These are phyloP conservation scores for Ficedula albicollis DNA, from an alignment of 2,797 vertebrate species.

Conservation along the genomic window DNA sequence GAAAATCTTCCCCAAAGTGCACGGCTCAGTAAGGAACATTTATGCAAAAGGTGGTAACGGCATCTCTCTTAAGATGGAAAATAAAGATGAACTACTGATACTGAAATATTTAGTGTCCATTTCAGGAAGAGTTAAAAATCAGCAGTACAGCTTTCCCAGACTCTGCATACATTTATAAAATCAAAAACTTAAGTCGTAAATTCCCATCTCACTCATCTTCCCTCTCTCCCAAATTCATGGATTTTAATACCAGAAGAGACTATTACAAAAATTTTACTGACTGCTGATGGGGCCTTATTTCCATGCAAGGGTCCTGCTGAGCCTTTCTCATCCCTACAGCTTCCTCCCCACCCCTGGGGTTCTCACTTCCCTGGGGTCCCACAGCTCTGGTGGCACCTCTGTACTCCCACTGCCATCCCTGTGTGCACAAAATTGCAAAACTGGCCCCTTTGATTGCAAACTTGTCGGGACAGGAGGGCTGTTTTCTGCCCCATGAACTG, in stretches of 20 bases:
- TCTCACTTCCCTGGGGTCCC: background rate
- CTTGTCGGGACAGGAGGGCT: background rate
- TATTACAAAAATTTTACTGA: background rate
- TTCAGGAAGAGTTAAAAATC: constrained; percentile 6
- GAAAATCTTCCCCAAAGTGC: background rate
- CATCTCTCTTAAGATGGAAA: constrained; percentile 1
- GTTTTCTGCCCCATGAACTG: background rate
- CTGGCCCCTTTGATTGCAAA: background rate
- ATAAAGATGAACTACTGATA: background rate
- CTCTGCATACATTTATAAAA: constrained; percentile 19
- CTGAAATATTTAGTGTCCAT: constrained; percentile 37
- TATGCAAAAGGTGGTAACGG: background rate
- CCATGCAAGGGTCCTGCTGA: background rate
- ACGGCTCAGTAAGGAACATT: background rate
- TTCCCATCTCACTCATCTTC: constrained; percentile 1
- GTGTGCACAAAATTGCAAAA: background rate
- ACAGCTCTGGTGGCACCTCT: accelerated
- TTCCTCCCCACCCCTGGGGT: background rate
- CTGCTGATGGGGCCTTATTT: background rate
- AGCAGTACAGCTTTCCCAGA: background rate
- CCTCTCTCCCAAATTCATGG: background rate
- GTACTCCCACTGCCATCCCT: background rate
- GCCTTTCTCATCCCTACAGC: background rate
- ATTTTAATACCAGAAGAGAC: background rate
- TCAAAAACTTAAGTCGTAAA: constrained; percentile 36